Base-by-base conservation (phyloP, 2,113 vertebrate genomes). In the Corythoichthys intestinalis region DNA sequence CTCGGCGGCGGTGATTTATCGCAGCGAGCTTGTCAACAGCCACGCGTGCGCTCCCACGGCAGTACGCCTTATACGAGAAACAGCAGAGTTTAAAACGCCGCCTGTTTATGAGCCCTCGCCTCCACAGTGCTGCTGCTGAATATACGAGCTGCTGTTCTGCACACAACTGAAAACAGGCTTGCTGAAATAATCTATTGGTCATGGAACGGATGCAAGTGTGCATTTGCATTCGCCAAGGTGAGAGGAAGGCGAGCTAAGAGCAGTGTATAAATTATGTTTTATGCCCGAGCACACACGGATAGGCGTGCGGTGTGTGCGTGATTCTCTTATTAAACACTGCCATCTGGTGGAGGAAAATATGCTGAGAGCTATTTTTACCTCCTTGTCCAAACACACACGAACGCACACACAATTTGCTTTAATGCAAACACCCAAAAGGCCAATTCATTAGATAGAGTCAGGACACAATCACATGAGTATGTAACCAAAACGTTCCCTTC, bases 1-100 rank as follows among this genome's bases (percentile, higher is more conserved):
- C 87, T 74, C 77, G 65, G 74, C 76, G 65, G 56, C 66, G 76
- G 79, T 89, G 87, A 90, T 90, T 90, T 89, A 88, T 89, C 80
- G 79, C 77, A 14, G 67, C 37, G 80, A 70, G 82, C 86, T 83
- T 86, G 85, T 88, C 87, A 84, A 85, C 77, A 73, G 78, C 84
- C 81, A 77, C 77, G 72, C 56, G 56, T 38, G 56, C 65, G 81
- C 84, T 85, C 84, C 81, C 78, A 60, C 34, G 78, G 78, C 83
- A 76, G 72, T 59, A 70, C 64, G 73, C 85, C 74, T n/a, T 72
- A 75, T 66, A 5, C 56, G 80, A 85, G 76, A 77, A 82, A 78
- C 58, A 66, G 74, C 69, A 66, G 70, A 82, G 75, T 87, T 86
- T 86, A 85, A 79, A 79, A 78, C 59, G 11, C n/a, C 67, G 64